Percentiles rank a stretch among this genome's conserved stretches.
Evolutionary conservation across 2,113 vertebrate genomes (phyloP).

Genomic region (Gallinago media): DNA sequence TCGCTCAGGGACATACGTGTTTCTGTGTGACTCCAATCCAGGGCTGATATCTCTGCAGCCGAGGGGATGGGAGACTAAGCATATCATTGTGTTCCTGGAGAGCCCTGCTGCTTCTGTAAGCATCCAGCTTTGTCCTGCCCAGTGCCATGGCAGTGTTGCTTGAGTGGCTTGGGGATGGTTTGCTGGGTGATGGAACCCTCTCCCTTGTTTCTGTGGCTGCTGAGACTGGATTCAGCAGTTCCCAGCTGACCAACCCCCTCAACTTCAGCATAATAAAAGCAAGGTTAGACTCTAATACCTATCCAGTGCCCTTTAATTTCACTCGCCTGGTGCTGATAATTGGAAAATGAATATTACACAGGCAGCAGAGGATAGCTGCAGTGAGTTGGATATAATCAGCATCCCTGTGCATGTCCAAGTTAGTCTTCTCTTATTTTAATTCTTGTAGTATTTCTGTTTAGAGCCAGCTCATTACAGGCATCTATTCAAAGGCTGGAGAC

Average conservation of each 20-base stretch:
- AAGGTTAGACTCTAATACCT: neutral
- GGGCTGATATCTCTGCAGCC: neutral
- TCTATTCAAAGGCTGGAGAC: conserved; percentile 63
- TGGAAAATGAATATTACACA: neutral
- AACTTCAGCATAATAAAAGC: neutral
- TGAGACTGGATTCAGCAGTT: neutral
- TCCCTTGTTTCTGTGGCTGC: neutral
- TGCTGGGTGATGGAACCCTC: neutral
- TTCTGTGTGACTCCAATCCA: neutral
- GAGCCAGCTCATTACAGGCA: conserved; percentile 70
- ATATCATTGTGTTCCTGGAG: neutral
- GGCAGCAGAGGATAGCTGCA: conserved; percentile 11
- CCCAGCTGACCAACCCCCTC: neutral
- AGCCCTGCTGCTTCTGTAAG: neutral
- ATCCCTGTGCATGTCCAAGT: conserved; percentile 40
- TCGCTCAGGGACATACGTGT: neutral
- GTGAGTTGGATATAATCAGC: conserved; percentile 23
- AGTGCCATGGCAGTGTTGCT: too few relatives aligned
- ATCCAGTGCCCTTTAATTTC: conserved; percentile 35
- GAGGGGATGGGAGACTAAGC: neutral
- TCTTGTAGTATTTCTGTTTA: conserved; percentile 70
- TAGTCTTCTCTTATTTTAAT: conserved; percentile 69
- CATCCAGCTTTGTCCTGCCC: neutral
- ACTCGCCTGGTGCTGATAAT: neutral
- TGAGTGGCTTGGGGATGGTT: neutral